A percentile compares a stretch with the other conserved stretches of the same genome.
These are phyloP conservation scores for Parazoanthus swiftii DNA, from an alignment of 92 coral and sea anemone genomes.

Conservation along the genomic window DNA sequence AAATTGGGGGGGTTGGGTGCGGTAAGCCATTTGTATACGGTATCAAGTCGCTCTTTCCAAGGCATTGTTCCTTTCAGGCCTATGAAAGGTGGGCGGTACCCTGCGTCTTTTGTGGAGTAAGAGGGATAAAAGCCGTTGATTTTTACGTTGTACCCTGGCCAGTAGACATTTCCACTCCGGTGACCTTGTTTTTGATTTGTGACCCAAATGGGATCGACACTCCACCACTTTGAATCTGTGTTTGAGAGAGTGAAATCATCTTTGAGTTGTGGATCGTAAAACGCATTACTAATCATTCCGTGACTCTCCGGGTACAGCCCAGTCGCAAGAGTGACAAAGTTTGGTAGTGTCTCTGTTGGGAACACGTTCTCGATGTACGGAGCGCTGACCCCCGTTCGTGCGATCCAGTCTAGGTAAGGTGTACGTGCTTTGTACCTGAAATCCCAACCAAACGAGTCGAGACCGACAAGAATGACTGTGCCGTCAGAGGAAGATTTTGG, in stretches of 20 bases:
- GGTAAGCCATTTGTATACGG: conserved; percentile 67
- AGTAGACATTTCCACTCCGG: conserved; percentile 72
- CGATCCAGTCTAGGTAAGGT: conserved; percentile 60
- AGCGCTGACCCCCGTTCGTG: conserved; percentile 69
- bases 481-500: neutral
- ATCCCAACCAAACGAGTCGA: conserved; percentile 7
- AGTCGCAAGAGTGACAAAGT: conserved; percentile 73
- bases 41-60: conserved; percentile 63
- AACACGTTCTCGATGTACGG: conserved; percentile 76
- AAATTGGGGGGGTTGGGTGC: conserved; percentile 42
- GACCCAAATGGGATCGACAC: conserved; percentile 83
- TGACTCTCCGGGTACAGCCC: conserved; percentile 93
- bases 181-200: conserved; percentile 86
- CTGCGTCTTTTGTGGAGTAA: conserved; percentile 48
- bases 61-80: conserved; percentile 45
- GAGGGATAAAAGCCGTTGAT: conserved; percentile 65
- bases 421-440: neutral
- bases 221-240: conserved; percentile 80
- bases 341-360: conserved; percentile 78
- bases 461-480: neutral
- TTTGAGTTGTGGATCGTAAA: conserved; percentile 79
- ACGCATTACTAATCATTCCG: conserved; percentile 68
- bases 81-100: conserved; percentile 52
- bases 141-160: conserved; percentile 79
- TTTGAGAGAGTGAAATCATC: conserved; percentile 59